Conservation (phyloP, 2,888 invertebrate genomes). For the Hemithea aestivaria region DNA sequence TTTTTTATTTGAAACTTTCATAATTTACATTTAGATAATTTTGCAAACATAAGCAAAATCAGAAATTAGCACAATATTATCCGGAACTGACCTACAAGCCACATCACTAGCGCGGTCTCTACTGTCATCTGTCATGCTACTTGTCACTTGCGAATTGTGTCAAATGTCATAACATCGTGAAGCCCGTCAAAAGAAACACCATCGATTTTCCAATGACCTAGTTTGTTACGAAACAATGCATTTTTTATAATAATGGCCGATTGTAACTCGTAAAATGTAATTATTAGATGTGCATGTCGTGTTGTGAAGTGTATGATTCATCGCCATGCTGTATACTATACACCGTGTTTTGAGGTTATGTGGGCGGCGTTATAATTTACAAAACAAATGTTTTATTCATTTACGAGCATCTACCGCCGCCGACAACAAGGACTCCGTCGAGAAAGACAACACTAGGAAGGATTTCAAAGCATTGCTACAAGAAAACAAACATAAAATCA, state of each 20-base stretch:
- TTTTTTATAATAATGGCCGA: constrained; percentile 1
- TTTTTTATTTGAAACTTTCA: neutral
- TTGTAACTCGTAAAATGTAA: neutral
- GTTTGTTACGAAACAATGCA: constrained; percentile 8
- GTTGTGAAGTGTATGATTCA: constrained; percentile 17
- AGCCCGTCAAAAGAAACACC: neutral
- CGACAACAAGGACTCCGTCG: constrained; percentile 23
- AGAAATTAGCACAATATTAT: constrained; percentile 1
- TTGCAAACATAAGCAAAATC: neutral
- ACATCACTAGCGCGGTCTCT: constrained; percentile 2
- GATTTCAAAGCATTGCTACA: constrained; percentile 47
- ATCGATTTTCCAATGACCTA: constrained; percentile 1
- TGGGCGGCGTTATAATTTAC: constrained; percentile 45
- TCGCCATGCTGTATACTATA: constrained; percentile 47
- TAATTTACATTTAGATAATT: neutral
- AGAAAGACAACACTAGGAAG: constrained; percentile 29
- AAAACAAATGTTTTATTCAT: constrained; percentile 42
- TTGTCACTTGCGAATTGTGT: neutral
- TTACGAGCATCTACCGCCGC: constrained; percentile 31
- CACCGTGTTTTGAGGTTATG: constrained; percentile 66
- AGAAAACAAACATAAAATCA: constrained; percentile 60
- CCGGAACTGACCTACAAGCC: constrained; percentile 1
- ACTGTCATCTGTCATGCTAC: neutral
- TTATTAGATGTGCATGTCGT: constrained; percentile 2
- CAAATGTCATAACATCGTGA: neutral